Evolutionary conservation across 1,140 invertebrate species (phyloP).

Genomic region (Drosophila yakuba): DNA sequence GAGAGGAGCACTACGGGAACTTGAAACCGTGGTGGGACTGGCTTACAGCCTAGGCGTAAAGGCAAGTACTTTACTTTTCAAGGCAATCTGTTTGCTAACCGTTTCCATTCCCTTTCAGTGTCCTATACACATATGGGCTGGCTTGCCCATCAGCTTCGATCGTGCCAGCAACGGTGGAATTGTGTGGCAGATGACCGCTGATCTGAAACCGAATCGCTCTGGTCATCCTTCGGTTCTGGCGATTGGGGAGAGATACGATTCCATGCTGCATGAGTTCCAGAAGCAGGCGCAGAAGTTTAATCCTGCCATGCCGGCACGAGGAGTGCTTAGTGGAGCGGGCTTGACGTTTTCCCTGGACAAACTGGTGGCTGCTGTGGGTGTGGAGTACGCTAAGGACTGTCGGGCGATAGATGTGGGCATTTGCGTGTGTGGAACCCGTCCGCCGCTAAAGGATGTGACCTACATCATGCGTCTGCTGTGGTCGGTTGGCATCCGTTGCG

Average conservation of each 20-base stretch:
- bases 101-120: slow-evolving; percentile 45
- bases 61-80: slow-evolving; percentile 84
- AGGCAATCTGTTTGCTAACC: background rate
- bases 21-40: slow-evolving; percentile 89
- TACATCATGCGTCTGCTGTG: slow-evolving; percentile 85
- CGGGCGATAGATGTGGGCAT: slow-evolving; percentile 88
- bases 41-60: slow-evolving; percentile 90
- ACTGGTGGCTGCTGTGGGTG: slow-evolving; percentile 86
- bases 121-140: slow-evolving; percentile 79
- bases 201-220: slow-evolving; percentile 75
- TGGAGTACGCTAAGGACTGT: slow-evolving; percentile 81
- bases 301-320: slow-evolving; percentile 67
- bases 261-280: slow-evolving; percentile 85
- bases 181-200: slow-evolving; percentile 82
- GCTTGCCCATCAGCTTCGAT: slow-evolving; percentile 74
- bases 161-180: slow-evolving; percentile 69
- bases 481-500: slow-evolving; percentile 84
- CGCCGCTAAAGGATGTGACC: slow-evolving; percentile 88
- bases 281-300: slow-evolving; percentile 76
- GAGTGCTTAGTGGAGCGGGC: slow-evolving; percentile 87
- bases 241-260: slow-evolving; percentile 85
- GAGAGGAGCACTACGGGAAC: slow-evolving; percentile 89
- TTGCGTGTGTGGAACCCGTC: slow-evolving; percentile 87
- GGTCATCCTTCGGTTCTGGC: slow-evolving; percentile 80
- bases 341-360: slow-evolving; percentile 91